Evolutionary conservation across 1,140 invertebrate species (phyloP), one percentile per base, ranked within the genome.

Genomic region (Drosophila nasuta): DNA sequence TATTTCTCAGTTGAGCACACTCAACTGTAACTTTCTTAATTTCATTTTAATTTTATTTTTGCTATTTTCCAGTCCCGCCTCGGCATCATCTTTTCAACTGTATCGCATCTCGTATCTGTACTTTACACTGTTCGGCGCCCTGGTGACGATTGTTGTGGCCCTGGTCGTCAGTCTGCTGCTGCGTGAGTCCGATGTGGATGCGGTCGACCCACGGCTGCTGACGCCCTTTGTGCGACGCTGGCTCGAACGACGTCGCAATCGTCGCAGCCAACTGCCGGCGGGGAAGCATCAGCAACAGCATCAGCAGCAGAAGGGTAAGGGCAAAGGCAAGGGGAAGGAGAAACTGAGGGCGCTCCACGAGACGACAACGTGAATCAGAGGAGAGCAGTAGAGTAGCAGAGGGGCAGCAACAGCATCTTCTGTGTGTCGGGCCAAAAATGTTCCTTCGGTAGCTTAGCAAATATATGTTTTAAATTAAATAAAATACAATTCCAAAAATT

Each of bases 171-270:
- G 93, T 77, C 92, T 94, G 59, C 91, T 93, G 70, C 93, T 93
- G 13, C 94, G 77, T 76, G 93, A 94, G 13, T 93, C 92, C 82
- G 93, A 93, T 82, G 93, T 93, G 43, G 93, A 92, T 43, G 94
- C 95, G 51, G 82, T 95, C 6, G 94, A 96, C 78, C 94, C 95
- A 0, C 93, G 93, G 49, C 91, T 96, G 3, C 82, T 96, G 2
- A 95, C 96, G 0, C 96, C 96, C 0, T 95, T 96, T 75, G 82
- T 96, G 1, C 93, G 95, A 33, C 94, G 94, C 79, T 93, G 95
- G 64, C 93, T 96, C 38, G 94, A 93, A 71, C 93, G 93, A 25
- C 85, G 85, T 76, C 85, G 85, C 5, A 66, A 74, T 35, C 76
- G 58, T 0, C 41, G 77, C 35, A 83, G 67, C 0, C 64, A 59